A percentile compares a stretch with the other conserved stretches of the same genome.
Conservation (phyloP, 1,140 invertebrate species). For the Scaptomyza hsui region DNA sequence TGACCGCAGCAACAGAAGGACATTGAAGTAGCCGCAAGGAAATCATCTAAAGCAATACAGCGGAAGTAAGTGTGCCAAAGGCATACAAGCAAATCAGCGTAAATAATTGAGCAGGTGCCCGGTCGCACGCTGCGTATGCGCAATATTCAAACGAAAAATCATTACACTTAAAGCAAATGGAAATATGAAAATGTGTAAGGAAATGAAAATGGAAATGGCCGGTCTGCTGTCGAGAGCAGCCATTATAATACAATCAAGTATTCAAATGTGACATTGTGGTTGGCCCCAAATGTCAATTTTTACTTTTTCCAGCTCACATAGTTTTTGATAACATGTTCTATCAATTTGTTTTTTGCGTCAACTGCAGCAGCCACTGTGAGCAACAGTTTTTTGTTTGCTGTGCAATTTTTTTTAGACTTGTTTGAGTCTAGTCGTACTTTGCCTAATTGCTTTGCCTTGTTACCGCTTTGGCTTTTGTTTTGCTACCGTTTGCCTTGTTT, state of each 20-base stretch:
- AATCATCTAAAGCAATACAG: conserved; percentile 30
- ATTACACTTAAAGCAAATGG: conserved; percentile 13
- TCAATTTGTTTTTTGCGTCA: conserved; percentile 13
- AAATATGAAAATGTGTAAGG: conserved; percentile 12
- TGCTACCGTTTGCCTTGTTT: conserved; percentile 6
- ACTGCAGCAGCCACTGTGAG: conserved; percentile 2
- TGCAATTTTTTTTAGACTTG: background rate
- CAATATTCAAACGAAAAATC: conserved; percentile 18
- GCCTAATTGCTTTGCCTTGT: conserved; percentile 35
- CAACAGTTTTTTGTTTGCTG: background rate
- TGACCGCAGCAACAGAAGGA: background rate
- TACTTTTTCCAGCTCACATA: background rate
- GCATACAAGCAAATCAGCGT: conserved; percentile 40
- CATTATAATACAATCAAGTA: conserved; percentile 29
- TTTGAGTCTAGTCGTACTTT: conserved; percentile 15
- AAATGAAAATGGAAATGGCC: background rate
- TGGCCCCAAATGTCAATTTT: background rate
- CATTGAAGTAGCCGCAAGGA: conserved; percentile 2
- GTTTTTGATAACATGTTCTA: conserved; percentile 13
- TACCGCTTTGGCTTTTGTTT: conserved; percentile 1
- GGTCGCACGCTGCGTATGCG: conserved; percentile 39
- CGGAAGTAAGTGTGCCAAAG: conserved; percentile 16
- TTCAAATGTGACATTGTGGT: conserved; percentile 3
- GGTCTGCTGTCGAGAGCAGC: background rate
- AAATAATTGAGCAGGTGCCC: conserved; percentile 39